These are phyloP conservation scores for Synergus itoensis DNA, from an alignment of 2,888 invertebrate genomes.

Conservation along the genomic window DNA sequence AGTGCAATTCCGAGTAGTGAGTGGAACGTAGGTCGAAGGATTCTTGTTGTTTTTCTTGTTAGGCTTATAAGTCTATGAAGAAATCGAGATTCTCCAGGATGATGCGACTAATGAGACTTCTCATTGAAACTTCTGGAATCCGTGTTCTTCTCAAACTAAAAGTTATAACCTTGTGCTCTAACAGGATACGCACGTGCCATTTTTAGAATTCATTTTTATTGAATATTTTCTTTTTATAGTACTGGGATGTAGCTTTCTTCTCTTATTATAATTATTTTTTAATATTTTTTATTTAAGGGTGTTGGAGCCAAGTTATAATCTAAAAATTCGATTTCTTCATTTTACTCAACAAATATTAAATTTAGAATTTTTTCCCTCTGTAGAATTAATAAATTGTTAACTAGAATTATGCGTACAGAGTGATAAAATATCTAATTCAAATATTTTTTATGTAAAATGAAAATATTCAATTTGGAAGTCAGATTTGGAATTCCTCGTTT, in stretches of 20 bases:
- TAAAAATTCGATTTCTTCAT: too few relatives aligned
- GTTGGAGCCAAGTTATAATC: too few relatives aligned
- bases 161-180: background rate
- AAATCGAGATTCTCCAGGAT: conserved; percentile 50
- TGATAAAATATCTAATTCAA: too few relatives aligned
- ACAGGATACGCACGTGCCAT: conserved; percentile 41
- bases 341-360: too few relatives aligned
- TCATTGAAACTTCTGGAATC: conserved; percentile 38
- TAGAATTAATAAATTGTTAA: too few relatives aligned
- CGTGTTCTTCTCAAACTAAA: conserved; percentile 30
- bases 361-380: too few relatives aligned
- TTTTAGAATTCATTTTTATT: conserved; percentile 11
- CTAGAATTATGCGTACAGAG: too few relatives aligned
- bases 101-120: conserved; percentile 47
- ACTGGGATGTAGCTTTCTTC: background rate
- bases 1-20: conserved; percentile 41
- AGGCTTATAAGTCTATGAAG: conserved; percentile 48
- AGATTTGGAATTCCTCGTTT: too few relatives aligned
- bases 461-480: too few relatives aligned
- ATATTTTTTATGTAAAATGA: too few relatives aligned
- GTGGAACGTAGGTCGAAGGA: conserved; percentile 5
- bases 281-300: too few relatives aligned
- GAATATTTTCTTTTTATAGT: background rate
- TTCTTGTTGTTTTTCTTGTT: conserved; percentile 27
- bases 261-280: too few relatives aligned